Percentiles rank a stretch among this genome's conserved stretches.
These are phyloP conservation scores for Drosophila grimshawi DNA, from an alignment of 1,140 invertebrate species.

Conservation along the genomic window DNA sequence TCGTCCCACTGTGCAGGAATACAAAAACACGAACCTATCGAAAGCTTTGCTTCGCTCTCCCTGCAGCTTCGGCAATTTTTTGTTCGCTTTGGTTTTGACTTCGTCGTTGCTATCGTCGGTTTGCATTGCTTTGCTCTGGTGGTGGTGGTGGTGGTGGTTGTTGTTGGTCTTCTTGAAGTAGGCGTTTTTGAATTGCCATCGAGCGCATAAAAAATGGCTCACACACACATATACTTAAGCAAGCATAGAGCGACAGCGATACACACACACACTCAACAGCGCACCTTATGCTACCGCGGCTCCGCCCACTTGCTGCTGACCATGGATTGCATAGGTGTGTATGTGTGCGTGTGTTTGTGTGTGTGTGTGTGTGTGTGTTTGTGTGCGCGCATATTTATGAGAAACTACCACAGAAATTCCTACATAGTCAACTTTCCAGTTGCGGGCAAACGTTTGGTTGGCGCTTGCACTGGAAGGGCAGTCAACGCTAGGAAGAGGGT, in stretches of 20 bases:
- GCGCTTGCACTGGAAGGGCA: slow-evolving; percentile 53
- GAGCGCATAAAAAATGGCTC: slow-evolving; percentile 78
- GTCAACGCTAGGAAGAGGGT: neutral
- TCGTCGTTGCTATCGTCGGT: slow-evolving; percentile 48
- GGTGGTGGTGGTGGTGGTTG: slow-evolving; percentile 66
- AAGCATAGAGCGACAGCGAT: slow-evolving; percentile 29
- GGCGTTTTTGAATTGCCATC: slow-evolving; percentile 83
- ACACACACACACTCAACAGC: slow-evolving; percentile 55
- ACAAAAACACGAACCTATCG: slow-evolving; percentile 6
- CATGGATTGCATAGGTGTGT: slow-evolving; percentile 41
- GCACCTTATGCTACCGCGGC: slow-evolving; percentile 74
- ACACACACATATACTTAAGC: slow-evolving; percentile 22
- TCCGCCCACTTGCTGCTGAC: slow-evolving; percentile 79
- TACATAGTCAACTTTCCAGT: slow-evolving; percentile 66
- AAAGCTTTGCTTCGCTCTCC: slow-evolving; percentile 49
- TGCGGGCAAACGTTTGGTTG: slow-evolving; percentile 64
- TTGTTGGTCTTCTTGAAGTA: slow-evolving; percentile 71
- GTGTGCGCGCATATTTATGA: slow-evolving; percentile 71
- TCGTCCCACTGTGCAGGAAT: slow-evolving; percentile 62
- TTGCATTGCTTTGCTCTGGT: slow-evolving; percentile 38
- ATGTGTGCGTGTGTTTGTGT: slow-evolving; percentile 20
- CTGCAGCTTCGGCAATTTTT: slow-evolving; percentile 22
- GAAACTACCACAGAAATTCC: slow-evolving; percentile 76
- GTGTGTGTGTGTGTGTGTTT: slow-evolving; percentile 39
- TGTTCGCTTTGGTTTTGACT: slow-evolving; percentile 27